Evolutionary conservation across 2,888 invertebrate species (phyloP).

Genomic region (Spilosoma lubricipeda): DNA sequence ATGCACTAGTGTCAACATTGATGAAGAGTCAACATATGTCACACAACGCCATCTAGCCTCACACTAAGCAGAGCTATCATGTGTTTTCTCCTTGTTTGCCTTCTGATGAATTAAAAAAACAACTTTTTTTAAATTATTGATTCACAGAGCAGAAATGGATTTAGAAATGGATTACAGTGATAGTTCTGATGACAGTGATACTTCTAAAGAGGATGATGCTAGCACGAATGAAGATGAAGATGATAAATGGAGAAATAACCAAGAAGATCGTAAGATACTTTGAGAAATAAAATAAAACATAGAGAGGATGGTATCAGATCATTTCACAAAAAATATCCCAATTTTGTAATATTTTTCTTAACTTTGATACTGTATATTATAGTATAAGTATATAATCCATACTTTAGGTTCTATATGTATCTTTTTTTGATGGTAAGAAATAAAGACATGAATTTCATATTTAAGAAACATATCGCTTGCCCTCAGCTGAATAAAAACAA

Average conservation of each 20-base stretch:
- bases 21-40: too few species aligned
- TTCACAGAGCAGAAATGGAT: neutral
- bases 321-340: too few species aligned
- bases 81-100: too few species aligned
- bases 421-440: too few species aligned
- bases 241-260: neutral
- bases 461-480: too few species aligned
- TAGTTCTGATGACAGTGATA: neutral
- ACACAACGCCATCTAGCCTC: too few species aligned
- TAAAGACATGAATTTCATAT: too few species aligned
- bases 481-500: too few species aligned
- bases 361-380: neutral
- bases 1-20: too few species aligned
- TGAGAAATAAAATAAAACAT: neutral
- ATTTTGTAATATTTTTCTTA: neutral
- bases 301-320: neutral
- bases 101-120: neutral
- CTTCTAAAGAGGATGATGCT: neutral
- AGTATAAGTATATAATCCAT: too few species aligned
- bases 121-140: neutral
- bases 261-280: conserved; percentile 3
- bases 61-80: too few species aligned
- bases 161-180: conserved; percentile 2
- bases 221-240: neutral
- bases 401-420: too few species aligned